phyloP scores from a whole-genome alignment of 2,113 vertebrate genomes.

The Parus major region DNA sequence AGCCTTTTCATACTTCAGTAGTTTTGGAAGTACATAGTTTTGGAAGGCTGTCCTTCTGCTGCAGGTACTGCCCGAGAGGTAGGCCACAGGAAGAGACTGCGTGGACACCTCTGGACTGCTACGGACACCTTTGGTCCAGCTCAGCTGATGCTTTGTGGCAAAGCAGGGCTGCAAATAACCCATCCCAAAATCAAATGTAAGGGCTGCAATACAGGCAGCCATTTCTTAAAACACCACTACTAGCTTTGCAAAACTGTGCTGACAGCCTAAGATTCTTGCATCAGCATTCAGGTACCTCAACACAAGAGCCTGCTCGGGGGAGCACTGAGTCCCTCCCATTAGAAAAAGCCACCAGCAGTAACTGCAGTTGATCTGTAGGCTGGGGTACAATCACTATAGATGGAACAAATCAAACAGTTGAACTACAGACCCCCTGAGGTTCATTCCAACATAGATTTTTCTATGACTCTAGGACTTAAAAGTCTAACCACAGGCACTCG shows the following conservation, averaged over 20 bases:
- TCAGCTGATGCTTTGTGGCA: neutral
- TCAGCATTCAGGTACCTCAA: neutral
- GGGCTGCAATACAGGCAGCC: neutral
- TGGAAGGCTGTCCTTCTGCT: neutral
- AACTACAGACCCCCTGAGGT: neutral
- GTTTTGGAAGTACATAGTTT: neutral
- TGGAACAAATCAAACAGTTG: neutral
- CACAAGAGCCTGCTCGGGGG: neutral
- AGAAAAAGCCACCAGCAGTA: neutral
- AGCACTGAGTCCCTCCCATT: neutral
- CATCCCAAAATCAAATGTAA: neutral
- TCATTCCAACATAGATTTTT: neutral
- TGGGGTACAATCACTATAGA: rapidly evolving
- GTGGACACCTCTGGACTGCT: neutral
- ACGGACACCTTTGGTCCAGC: neutral
- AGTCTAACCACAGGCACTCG: neutral
- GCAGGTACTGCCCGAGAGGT: neutral
- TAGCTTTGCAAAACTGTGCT: neutral
- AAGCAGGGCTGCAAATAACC: neutral
- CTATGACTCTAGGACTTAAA: neutral
- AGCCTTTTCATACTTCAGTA: neutral
- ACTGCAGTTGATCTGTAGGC: neutral
- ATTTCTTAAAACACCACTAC: neutral
- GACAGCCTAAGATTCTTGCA: neutral
- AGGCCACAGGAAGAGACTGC: neutral